Base-by-base conservation (phyloP, 2,888 invertebrate species). In the Abrostola tripartita region DNA sequence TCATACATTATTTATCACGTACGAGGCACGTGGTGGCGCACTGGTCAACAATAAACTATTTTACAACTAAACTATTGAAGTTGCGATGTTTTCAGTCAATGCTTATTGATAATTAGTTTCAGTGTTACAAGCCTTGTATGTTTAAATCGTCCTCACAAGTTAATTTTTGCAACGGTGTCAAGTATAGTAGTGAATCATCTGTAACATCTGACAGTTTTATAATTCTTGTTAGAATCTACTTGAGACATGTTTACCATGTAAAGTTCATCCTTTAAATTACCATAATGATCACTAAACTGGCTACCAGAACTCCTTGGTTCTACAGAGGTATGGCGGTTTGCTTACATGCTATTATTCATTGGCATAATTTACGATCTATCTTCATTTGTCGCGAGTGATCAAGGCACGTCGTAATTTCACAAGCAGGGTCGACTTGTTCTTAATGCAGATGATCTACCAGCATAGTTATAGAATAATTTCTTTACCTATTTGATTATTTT, bases 1-100 rank as follows among this genome's bases (percentile, higher is more conserved):
- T 85, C 81, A 88, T 89, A 80, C 83, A 89, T 90, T 85, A 90
- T 91, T 85, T 84, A 91, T 89, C 87, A 88, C 86, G 86, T 83
- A 68, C 53, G 44, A 73, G 86, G 86, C 92, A 91, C 92, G 92
- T 92, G 92, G 87, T 75, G 61, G 51, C 64, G 71, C 86, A 85
- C 82, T 81, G 74, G 84, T 61, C 65, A 77, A 81, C 82, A 82
- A 84, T 88, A 86, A 86, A 85, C 83, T 77, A 81, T 87, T 89
- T 89, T 85, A 88, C 85, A 76, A 82, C 83, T 80, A 68, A 71
- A 78, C 82, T 82, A 84, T 84, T 81, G 76, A 81, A 78, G 79
- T 72, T 70, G 77, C 78, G 71, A 76, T 78, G 75, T 76, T 58
- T 44, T 60, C 56, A 58, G 65, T 63, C 47, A 69, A 80, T 83